Conservation (phyloP, 35 echinoderm and acorn worm genomes). For the Nesometra sesokonis region DNA sequence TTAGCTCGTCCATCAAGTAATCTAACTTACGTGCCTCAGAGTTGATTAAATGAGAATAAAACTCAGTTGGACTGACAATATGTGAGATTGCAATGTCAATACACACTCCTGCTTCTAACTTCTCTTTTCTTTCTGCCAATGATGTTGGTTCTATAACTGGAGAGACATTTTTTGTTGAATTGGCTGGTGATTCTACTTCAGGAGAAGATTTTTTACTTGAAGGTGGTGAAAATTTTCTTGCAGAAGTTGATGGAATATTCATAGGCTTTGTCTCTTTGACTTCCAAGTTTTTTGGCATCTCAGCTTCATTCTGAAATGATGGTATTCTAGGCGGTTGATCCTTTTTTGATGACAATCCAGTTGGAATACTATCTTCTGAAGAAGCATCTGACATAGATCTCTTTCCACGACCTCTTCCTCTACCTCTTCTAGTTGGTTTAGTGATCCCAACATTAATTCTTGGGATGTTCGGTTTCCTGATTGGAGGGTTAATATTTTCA, state of each 20-base stretch:
- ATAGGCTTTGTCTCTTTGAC: neutral
- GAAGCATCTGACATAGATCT: neutral
- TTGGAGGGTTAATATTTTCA: no score
- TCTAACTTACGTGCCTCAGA: conserved; percentile 31
- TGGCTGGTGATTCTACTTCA: neutral
- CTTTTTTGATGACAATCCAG: neutral
- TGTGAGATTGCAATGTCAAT: conserved; percentile 50
- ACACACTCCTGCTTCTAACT: neutral
- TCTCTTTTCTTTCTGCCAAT: neutral
- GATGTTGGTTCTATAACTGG: neutral
- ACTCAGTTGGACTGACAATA: conserved; percentile 38
- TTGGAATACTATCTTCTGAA: neutral
- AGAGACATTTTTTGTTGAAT: neutral
- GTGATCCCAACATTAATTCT: neutral
- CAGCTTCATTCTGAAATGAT: neutral
- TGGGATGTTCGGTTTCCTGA: neutral
- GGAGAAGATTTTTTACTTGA: neutral
- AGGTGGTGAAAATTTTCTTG: neutral
- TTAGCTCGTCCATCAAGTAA: conserved; percentile 37
- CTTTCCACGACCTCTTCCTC: neutral
- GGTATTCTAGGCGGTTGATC: neutral
- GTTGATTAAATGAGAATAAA: conserved; percentile 45
- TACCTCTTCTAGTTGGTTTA: neutral
- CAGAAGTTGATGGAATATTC: neutral
- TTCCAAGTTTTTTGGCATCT: neutral